phyloP scores from a whole-genome alignment of 1,140 invertebrate species.

The Aleiodes sp. region DNA sequence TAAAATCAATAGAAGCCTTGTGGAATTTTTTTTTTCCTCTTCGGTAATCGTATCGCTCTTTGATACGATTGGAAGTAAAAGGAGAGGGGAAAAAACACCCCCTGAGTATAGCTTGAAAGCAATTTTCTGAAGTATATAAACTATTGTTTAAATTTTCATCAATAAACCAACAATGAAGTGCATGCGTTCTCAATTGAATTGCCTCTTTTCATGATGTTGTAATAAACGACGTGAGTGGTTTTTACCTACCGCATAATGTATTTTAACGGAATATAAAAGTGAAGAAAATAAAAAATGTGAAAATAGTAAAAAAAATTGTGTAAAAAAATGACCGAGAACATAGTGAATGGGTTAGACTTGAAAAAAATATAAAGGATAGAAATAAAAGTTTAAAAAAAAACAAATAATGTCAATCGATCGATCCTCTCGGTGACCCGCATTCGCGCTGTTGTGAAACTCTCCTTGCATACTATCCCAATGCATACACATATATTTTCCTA shows the following conservation, averaged over 20 bases:
- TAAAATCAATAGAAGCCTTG: too few relatives aligned
- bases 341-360: neutral
- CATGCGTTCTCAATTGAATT: neutral
- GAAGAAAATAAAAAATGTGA: neutral
- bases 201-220: neutral
- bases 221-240: conserved; percentile 4
- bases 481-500: neutral
- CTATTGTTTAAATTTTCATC: neutral
- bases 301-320: neutral
- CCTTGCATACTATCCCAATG: neutral
- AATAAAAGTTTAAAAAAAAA: conserved; percentile 6
- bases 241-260: neutral
- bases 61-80: too few relatives aligned
- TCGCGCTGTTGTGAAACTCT: conserved; percentile 15
- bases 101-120: too few relatives aligned
- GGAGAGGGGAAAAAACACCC: too few relatives aligned
- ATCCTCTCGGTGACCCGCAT: conserved; percentile 28
- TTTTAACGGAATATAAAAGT: neutral
- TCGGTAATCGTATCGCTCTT: too few relatives aligned
- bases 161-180: neutral
- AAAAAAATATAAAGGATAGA: neutral
- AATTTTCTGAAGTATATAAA: too few relatives aligned
- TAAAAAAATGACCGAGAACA: neutral
- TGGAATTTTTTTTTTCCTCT: too few relatives aligned
- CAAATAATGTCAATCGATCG: conserved; percentile 27